Evolutionary conservation across 2,888 invertebrate genomes (phyloP), one percentile per base, ranked within the genome.

Genomic region (Calameuta idolon): DNA sequence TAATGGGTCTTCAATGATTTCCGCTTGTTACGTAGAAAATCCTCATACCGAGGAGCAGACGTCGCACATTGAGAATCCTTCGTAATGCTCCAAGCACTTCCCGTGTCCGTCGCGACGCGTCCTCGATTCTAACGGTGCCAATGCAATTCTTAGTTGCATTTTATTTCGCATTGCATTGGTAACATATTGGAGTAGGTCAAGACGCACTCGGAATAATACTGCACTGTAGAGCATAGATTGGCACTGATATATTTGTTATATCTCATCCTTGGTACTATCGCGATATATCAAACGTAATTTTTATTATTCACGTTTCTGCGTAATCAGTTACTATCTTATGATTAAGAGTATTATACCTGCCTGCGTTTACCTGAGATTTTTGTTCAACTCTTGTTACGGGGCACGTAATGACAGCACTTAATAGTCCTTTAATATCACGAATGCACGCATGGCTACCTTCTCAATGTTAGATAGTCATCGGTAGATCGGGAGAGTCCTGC

Each of bases 351-450:
- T 9, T 23, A 9, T 15, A 35, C 35, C 9, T 55, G 23, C 23
- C 23, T 55, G 55, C 55, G 9, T 55, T 55, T 55, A 55, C 55
- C 23, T 55, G 9, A 9, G 55, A 55, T 55, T 55, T 55, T 55
- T 23, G 37, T 81, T 76, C 79, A 78, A 68, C 83, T 78, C 79
- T 40, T 77, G 69, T 77, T 78, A 75, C 73, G 55, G 77, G 69
- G 40, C 76, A 75, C 77, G 79, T 79, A 78, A 78, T 76, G 78
- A 76, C 78, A 75, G 73, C 69, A 76, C 78, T 78, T 78, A 76
- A 78, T 78, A 78, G 78, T 78, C 76, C 69, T 76, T 78, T 78
- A 76, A 78, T 78, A 75, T 69, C 78, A 75, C 75, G 76, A 76
- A 75, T 73, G 55, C 55, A 55, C 55, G 55, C 77, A 77, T 76